Conservation (phyloP, 2,113 vertebrate genomes). For the Otus sunia region DNA sequence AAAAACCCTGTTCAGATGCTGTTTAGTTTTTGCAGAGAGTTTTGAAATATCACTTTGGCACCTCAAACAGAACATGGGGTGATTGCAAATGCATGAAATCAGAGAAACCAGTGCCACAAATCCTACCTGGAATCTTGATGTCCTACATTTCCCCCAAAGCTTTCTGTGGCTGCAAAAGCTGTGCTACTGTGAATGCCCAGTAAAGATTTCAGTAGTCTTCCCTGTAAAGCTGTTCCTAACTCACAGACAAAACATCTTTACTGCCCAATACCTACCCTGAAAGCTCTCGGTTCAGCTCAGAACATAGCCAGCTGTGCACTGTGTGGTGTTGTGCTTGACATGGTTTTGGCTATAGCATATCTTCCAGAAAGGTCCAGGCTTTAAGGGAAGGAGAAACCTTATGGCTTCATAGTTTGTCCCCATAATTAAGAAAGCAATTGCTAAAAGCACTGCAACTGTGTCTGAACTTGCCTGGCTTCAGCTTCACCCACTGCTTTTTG, state of each 20-base stretch:
- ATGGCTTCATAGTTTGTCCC: neutral
- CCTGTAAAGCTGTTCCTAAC: neutral
- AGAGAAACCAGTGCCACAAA: neutral
- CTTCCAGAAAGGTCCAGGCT: neutral
- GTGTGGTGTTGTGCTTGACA: rapidly evolving
- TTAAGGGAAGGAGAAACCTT: neutral
- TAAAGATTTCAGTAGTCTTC: neutral
- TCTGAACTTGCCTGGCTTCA: neutral
- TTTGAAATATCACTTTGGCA: neutral
- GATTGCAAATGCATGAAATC: neutral
- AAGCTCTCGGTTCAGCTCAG: neutral
- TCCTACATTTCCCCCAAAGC: neutral
- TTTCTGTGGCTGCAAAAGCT: neutral
- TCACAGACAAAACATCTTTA: neutral
- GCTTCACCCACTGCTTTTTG: neutral
- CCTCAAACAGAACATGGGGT: neutral
- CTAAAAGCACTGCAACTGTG: neutral
- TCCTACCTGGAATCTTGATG: neutral
- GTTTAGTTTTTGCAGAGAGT: neutral
- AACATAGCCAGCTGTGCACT: neutral
- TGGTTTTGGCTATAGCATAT: neutral
- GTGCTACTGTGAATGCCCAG: neutral
- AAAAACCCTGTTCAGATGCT: neutral
- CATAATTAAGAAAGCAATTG: neutral
- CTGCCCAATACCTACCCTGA: neutral